These are phyloP conservation scores for Macrocentrus cingulum DNA, from an alignment of 1,140 invertebrate genomes.

Conservation along the genomic window DNA sequence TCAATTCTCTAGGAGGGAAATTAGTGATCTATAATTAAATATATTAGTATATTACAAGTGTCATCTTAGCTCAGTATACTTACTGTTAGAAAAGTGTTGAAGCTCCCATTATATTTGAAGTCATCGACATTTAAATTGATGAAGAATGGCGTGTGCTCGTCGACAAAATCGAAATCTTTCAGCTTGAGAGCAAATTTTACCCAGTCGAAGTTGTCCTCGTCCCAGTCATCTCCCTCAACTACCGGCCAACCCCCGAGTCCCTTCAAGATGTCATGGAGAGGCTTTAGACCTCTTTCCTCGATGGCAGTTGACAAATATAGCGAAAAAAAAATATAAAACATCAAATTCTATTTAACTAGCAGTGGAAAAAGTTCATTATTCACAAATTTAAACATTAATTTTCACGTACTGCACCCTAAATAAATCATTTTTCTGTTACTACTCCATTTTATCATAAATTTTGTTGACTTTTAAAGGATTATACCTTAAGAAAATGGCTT, in stretches of 20 bases:
- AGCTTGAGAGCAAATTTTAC: slow-evolving; percentile 80
- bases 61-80: too few species aligned
- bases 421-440: too few species aligned
- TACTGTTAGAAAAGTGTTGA: too few species aligned
- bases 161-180: slow-evolving; percentile 75
- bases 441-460: too few species aligned
- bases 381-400: too few species aligned
- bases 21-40: slow-evolving; percentile 86
- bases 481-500: too few species aligned
- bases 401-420: too few species aligned
- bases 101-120: slow-evolving; percentile 77
- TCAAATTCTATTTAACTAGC: too few species aligned
- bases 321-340: slow-evolving; percentile 13
- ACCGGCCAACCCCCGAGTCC: slow-evolving; percentile 89
- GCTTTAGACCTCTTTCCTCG: slow-evolving; percentile 71
- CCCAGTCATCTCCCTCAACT: slow-evolving; percentile 76
- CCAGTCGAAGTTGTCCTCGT: slow-evolving; percentile 75
- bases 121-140: slow-evolving; percentile 90
- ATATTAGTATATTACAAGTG: too few species aligned
- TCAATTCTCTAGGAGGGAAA: slow-evolving; percentile 83
- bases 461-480: too few species aligned
- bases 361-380: too few species aligned
- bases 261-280: slow-evolving; percentile 70
- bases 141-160: slow-evolving; percentile 91
- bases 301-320: slow-evolving; percentile 64